Conservation (phyloP, 2,797 vertebrate species). For the Spea hammondii region DNA sequence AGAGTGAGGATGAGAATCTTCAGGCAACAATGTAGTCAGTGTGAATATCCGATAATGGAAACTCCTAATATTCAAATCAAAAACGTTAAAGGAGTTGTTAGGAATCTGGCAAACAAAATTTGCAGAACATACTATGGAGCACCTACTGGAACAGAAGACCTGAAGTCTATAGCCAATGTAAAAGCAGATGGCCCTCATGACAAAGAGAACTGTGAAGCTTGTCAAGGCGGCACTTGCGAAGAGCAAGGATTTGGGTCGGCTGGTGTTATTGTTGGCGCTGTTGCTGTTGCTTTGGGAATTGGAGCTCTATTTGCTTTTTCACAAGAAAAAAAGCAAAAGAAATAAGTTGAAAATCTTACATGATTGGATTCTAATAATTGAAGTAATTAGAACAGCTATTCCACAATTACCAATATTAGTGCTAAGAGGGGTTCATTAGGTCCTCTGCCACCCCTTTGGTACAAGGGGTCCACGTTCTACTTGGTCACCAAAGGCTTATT, state of each 20-base stretch:
- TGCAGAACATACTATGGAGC: constrained; percentile 50
- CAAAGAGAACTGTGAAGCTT: constrained; percentile 52
- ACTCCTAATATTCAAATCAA: constrained; percentile 58
- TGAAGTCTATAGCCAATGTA: background rate
- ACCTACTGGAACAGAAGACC: background rate
- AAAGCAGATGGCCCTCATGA: constrained; percentile 26
- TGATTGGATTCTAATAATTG: no score
- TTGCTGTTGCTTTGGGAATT: background rate
- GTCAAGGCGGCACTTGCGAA: constrained; percentile 36
- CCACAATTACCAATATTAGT: no score
- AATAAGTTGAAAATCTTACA: no score
- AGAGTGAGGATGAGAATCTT: constrained; percentile 60
- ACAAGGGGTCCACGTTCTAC: no score
- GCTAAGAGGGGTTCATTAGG: no score
- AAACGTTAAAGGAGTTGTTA: constrained; percentile 56
- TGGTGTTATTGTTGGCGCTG: background rate
- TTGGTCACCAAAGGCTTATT: no score
- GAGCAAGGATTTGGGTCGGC: background rate
- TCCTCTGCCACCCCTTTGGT: no score
- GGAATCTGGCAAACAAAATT: constrained; percentile 57
- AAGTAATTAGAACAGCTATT: no score
- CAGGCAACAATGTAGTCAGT: constrained; percentile 62
- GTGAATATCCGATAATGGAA: constrained; percentile 47
- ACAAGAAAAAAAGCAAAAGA: no score
- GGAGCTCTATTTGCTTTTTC: background rate